Evolutionary conservation across 2,888 invertebrate genomes (phyloP), one percentile per base, ranked within the genome.

Genomic region (Agrochola circellaris): DNA sequence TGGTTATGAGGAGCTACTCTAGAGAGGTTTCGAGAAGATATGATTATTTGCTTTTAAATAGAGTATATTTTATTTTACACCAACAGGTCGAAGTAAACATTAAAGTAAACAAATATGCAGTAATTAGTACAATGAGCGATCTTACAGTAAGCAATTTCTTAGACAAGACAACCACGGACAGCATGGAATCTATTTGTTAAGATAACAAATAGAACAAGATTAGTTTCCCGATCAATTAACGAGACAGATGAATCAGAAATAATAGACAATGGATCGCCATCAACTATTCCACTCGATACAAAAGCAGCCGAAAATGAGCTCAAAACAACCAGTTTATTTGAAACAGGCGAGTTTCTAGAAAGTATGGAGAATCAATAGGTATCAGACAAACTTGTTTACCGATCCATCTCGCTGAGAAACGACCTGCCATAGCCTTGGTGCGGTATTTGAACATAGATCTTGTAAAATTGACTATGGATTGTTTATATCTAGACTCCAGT

Each of bases 311-410:
- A n/a, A 73, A 54, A 62, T 2, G 0, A 48, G 30, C 20, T 64
- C n/a, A 38, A 67, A 73, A 56, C 30, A 65, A 58, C 45, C 34
- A 17, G 45, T 75, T 75, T 34, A 13, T 45, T 54, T 1, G 13
- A 60, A 48, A 38, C 45, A 15, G 23, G 4, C 8, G 7, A 26
- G 58, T 68, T 60, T 17, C 7, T 23, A 45, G 38, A 30, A 15
- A 74, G 15, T 15, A 15, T 51, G n/a, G 34, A 65, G 58, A 26
- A 68, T 54, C 45, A 54, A 64, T 81, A 65, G 68, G 58, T 68
- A 60, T 81, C 62, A 34, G 17, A 60, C 51, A n/a, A 68, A 65
- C 75, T 75, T 81, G 81, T 81, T 81, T 80, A 81, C 65, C 23
- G 34, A 67, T 48, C 66, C 48, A 54, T 75, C 81, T 68, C 58